phyloP scores from a whole-genome alignment of 1,140 invertebrate species.

The Tenebrio molitor region DNA sequence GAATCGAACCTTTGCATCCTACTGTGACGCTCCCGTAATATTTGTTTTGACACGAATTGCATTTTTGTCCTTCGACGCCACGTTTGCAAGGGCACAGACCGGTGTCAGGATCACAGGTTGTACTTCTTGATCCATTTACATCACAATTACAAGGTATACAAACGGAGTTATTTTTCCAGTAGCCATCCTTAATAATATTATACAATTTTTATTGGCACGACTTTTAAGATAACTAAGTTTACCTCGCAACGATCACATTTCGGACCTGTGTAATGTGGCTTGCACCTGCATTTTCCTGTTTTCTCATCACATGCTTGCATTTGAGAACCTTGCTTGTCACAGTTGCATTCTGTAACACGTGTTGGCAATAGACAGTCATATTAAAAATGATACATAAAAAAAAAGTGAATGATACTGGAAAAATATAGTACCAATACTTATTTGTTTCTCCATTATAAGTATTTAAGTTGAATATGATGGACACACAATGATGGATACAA shows the following conservation, averaged over 20 bases:
- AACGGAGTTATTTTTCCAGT: conserved; percentile 79
- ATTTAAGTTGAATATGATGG: too few species aligned
- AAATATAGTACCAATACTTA: too few species aligned
- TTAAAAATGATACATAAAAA: too few species aligned
- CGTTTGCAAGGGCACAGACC: conserved; percentile 90
- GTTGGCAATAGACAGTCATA: too few species aligned
- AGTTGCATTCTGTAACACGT: conserved; percentile 83
- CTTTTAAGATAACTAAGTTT: conserved; percentile 53
- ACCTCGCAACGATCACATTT: conserved; percentile 92
- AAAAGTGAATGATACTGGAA: too few species aligned
- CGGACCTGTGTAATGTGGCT: conserved; percentile 84
- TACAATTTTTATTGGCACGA: too few species aligned
- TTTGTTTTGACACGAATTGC: conserved; percentile 83
- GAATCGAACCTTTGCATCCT: conserved; percentile 83
- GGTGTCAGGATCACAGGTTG: conserved; percentile 79
- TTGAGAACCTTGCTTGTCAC: conserved; percentile 80
- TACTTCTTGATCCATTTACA: conserved; percentile 77
- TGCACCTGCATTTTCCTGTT: conserved; percentile 92
- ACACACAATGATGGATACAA: too few species aligned
- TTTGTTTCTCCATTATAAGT: too few species aligned
- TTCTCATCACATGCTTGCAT: conserved; percentile 84
- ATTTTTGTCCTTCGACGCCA: conserved; percentile 85
- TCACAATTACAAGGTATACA: conserved; percentile 84
- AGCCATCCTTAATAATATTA: conserved; percentile 79
- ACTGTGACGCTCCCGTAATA: conserved; percentile 86